Evolutionary conservation across 1,140 invertebrate species (phyloP), one percentile per base, ranked within the genome.

Genomic region (Hylaeus volcanicus): DNA sequence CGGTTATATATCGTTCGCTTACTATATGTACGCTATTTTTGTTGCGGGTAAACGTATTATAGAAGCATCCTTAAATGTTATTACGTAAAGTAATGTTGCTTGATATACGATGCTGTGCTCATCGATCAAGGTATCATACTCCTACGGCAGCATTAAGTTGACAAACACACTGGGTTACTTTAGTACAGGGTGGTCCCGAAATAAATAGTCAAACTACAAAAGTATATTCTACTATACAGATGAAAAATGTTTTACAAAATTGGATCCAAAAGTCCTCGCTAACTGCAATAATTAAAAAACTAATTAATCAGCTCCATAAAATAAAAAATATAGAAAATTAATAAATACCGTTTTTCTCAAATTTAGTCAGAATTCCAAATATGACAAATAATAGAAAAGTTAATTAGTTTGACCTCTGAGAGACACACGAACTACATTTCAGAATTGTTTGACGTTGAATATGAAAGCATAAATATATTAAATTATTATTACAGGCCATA

Each of bases 121-220:
- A 88, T 88, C 87, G 86, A 88, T 88, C 86, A 88, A 84, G 48
- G 45, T 77, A 79, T 75, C 82, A 70, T 79, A 81, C 43, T 64
- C 26, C 66, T 77, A 55, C 14, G 39, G 48, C 55, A n/a, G 63
- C 68, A 81, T 80, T 85, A 86, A 86, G 66, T 88, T 86, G 82
- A 88, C 87, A 88, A 85, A 88, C 82, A 80, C 61, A 77, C 86
- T 79, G 65, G 70, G 66, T 77, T 87, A 83, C 74, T 85, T 85
- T 82, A 79, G 80, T 86, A 68, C 9, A 68, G 9, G 65, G 65
- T 66, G 64, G 1, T 68, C 65, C 26, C 8, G 37, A 68, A 68
- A 68, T 68, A 4, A 37, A 8, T 48, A 45, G 11, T 37, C 45
- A 51, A n/a, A 12, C 43, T 66, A 5, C 45, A n/a, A 43, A 15